phyloP scores from a whole-genome alignment of 2,113 vertebrate genomes.

The Nipponia nippon region DNA sequence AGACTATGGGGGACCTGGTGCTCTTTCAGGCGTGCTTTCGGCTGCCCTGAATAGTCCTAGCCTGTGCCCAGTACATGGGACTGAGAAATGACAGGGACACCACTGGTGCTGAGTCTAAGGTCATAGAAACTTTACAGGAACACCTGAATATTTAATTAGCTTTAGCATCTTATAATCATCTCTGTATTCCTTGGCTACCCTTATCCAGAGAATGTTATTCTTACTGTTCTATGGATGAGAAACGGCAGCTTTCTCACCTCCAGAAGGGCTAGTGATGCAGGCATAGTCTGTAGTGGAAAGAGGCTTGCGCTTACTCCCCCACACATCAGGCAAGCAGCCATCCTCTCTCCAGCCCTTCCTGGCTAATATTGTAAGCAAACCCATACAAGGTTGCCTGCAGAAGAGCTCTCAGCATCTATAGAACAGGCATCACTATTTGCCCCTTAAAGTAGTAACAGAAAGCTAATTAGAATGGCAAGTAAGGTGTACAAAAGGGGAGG shows the following conservation, averaged over 20 bases:
- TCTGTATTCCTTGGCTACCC: background rate
- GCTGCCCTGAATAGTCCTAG: background rate
- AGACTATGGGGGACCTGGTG: background rate
- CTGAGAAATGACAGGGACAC: background rate
- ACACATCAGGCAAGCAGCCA: background rate
- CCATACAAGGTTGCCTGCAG: background rate
- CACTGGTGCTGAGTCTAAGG: rapidly evolving
- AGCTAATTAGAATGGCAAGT: slow-evolving; percentile 36
- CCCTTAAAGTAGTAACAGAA: slow-evolving; percentile 6
- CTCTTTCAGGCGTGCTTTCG: background rate
- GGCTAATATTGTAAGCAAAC: background rate
- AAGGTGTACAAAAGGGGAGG: background rate
- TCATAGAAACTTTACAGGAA: background rate
- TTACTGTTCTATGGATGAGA: background rate
- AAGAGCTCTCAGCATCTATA: background rate
- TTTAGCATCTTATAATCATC: background rate
- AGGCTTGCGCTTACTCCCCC: background rate
- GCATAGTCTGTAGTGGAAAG: background rate
- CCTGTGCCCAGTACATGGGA: background rate
- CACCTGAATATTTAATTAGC: rapidly evolving
- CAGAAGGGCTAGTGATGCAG: background rate
- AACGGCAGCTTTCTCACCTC: background rate
- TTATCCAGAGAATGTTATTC: background rate
- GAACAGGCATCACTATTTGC: background rate
- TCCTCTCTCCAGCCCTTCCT: background rate